Evolutionary conservation across 1,140 invertebrate genomes (phyloP), one percentile per base, ranked within the genome.

Genomic region (Sycobia sp.): DNA sequence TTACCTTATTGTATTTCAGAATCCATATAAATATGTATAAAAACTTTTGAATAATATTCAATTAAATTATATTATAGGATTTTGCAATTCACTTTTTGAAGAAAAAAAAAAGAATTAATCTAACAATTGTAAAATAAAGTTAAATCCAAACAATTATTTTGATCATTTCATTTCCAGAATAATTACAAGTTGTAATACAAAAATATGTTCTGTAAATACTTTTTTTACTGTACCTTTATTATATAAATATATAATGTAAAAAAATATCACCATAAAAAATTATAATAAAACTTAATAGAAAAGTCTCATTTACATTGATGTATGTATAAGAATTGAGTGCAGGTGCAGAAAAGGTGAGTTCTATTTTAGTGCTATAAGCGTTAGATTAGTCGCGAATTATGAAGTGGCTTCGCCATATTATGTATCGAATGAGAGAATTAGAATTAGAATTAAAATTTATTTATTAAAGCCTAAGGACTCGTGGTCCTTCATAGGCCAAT

Each of bases 331-430:
- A 58, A 58, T 43, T 47, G 20, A 46, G 43, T 36, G 43, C 23
- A 16, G 18, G 8, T 1, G 2, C 13, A 23, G 36, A 39, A 39
- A 49, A 47, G 32, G 34, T 1, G 1, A 39, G 41, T 14, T 23
- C 54, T 51, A n/a, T n/a, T n/a, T n/a, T n/a, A 47, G 62, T 54
- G 54, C 62, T 58, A 54, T 70, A 46, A 69, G 62, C 58, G 61
- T 64, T 68, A 72, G 68, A 71, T 73, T 73, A 71, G 73, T 74
- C 58, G 65, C 73, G 70, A 73, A 68, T 70, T 71, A 74, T 74
- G 73, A 73, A 71, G 68, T 64, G 70, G 71, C 73, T 69, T 69
- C 68, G 71, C 68, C 59, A 70, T 72, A 70, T 69, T 57, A 64
- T 54, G 29, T 57, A 25, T 23, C 22, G 10, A 34, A 16, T 44